Percentiles rank a stretch among this genome's conserved stretches.
Conservation (phyloP, 1,140 invertebrate species). For the Pogonus chalceus region DNA sequence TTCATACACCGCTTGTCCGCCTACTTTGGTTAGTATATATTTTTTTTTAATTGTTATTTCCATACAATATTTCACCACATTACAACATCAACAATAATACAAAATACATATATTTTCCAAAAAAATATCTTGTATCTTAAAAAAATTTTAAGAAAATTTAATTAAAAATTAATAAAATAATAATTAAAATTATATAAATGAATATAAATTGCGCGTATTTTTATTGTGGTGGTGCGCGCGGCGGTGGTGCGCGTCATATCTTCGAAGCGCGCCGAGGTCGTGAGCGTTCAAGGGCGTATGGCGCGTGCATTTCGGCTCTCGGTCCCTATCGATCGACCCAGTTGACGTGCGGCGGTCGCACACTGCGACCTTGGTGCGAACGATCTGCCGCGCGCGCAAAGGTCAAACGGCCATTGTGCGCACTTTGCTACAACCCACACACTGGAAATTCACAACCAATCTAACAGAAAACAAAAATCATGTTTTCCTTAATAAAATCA, state of each 20-base stretch:
- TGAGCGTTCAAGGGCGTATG: neutral
- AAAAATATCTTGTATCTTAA: too few species aligned
- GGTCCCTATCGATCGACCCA: slow-evolving; percentile 3
- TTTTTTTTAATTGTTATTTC: too few species aligned
- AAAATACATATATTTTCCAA: too few species aligned
- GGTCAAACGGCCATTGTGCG: neutral
- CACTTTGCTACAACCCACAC: neutral
- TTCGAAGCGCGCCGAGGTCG: neutral
- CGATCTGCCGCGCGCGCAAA: slow-evolving; percentile 1
- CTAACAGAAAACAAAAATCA: neutral
- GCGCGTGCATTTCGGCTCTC: slow-evolving; percentile 2
- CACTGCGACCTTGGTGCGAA: neutral
- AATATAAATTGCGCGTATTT: too few species aligned
- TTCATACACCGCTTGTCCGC: slow-evolving; percentile 5
- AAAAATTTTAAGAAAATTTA: too few species aligned
- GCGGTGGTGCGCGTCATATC: neutral
- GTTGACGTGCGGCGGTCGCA: neutral
- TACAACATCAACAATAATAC: too few species aligned
- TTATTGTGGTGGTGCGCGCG: too few species aligned
- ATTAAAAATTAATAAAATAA: too few species aligned
- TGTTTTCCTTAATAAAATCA: neutral
- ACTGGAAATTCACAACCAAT: neutral
- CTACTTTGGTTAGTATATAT: slow-evolving; percentile 16
- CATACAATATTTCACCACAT: too few species aligned
- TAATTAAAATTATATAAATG: too few species aligned